Evolutionary conservation across 2,888 invertebrate genomes (phyloP).

Genomic region (Neoascia interrupta): DNA sequence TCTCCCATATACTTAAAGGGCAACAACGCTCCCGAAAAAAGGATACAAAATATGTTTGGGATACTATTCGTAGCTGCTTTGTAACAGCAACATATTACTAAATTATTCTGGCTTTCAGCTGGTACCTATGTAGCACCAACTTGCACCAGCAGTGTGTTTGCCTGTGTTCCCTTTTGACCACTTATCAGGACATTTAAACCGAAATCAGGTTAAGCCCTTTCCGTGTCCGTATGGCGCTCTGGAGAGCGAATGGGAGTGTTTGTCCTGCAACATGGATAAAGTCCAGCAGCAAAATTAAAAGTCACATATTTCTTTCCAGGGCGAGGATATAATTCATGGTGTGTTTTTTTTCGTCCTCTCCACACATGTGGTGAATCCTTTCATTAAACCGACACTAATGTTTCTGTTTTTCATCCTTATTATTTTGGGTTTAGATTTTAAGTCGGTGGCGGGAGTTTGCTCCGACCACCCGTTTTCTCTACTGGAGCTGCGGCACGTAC

Average conservation of each 20-base stretch:
- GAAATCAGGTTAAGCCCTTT: constrained; percentile 64
- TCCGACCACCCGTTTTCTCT: constrained; percentile 15
- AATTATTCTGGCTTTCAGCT: constrained; percentile 65
- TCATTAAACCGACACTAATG: constrained; percentile 53
- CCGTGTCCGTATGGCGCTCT: constrained; percentile 21
- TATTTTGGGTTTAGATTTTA: constrained; percentile 19
- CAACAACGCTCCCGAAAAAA: constrained; percentile 2
- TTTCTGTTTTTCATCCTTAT: constrained; percentile 29
- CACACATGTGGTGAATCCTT: constrained; percentile 31
- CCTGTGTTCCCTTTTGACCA: constrained; percentile 44
- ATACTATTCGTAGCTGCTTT: background rate
- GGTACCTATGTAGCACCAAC: constrained; percentile 10
- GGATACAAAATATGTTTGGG: constrained; percentile 20
- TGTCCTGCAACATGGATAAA: constrained; percentile 39
- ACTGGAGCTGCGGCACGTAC: constrained; percentile 7
- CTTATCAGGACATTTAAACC: constrained; percentile 67
- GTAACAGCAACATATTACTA: constrained; percentile 41
- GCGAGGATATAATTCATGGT: constrained; percentile 53
- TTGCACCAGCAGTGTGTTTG: constrained; percentile 22
- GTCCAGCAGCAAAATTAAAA: constrained; percentile 47
- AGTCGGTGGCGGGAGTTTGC: constrained; percentile 10
- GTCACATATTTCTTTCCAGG: constrained; percentile 49
- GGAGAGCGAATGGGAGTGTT: constrained; percentile 3
- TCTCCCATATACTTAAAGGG: background rate
- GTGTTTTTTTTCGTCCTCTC: background rate